phyloP scores from a whole-genome alignment of 2,888 invertebrate species.

The Drosophila dives region DNA sequence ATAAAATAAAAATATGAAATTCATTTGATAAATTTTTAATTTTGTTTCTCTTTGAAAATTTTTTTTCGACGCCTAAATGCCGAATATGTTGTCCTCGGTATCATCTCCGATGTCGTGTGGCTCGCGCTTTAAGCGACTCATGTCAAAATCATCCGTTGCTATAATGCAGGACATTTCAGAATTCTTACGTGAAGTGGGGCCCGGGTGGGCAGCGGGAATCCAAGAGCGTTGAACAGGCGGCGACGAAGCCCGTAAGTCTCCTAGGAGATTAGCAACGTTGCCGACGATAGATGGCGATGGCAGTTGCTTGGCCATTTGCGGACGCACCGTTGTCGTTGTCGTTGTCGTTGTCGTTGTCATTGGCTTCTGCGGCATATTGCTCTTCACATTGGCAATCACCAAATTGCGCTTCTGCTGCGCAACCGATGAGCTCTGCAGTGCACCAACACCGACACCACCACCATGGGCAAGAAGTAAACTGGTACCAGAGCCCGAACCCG shows the following conservation, averaged over 20 bases:
- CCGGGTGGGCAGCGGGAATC: neutral
- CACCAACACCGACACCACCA: neutral
- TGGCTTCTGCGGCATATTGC: neutral
- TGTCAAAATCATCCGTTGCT: constrained; percentile 66
- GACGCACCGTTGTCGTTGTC: neutral
- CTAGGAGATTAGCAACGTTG: constrained; percentile 45
- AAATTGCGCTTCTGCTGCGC: constrained; percentile 44
- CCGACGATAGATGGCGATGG: neutral
- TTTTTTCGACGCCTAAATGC: constrained; percentile 41
- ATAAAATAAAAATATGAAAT: constrained; percentile 1
- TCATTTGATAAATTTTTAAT: neutral
- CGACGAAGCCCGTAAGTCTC: neutral
- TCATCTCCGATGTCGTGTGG: constrained; percentile 61
- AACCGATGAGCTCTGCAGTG: neutral
- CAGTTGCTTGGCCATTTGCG: neutral
- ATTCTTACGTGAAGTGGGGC: neutral
- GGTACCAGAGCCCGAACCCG: neutral
- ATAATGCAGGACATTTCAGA: constrained; percentile 64
- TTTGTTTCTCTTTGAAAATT: neutral
- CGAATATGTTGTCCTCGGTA: constrained; percentile 50
- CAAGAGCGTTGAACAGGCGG: neutral
- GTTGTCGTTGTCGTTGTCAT: neutral
- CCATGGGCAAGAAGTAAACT: neutral
- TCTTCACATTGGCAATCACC: constrained; percentile 61
- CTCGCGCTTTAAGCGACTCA: constrained; percentile 62